Percentiles rank a stretch among this genome's conserved stretches.
These are phyloP conservation scores for Gouania willdenowi DNA, from an alignment of 2,797 vertebrate genomes.

Conservation along the genomic window DNA sequence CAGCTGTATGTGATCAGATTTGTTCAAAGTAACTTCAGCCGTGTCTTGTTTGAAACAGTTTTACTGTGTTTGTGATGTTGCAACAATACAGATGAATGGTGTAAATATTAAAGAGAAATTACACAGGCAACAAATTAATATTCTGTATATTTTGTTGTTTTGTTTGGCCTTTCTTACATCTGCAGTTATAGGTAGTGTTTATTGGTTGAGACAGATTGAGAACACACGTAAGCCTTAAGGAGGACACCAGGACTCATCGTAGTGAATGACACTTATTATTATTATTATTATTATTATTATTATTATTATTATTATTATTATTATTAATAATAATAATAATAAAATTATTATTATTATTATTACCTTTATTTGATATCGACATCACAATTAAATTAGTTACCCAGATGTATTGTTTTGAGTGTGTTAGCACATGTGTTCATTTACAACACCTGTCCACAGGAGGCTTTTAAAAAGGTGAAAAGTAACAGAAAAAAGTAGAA, in stretches of 20 bases:
- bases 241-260: not conserved
- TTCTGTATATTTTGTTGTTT: constrained; percentile 13
- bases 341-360: too few relatives aligned
- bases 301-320: too few relatives aligned
- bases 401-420: too few relatives aligned
- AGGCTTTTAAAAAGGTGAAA: too few relatives aligned
- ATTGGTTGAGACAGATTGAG: constrained; percentile 12
- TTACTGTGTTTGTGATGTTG: constrained; percentile 59
- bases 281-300: too few relatives aligned
- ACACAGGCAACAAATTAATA: constrained; percentile 40
- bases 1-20: constrained; percentile 44
- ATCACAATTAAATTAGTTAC: too few relatives aligned
- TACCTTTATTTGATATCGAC: too few relatives aligned
- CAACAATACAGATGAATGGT: constrained; percentile 48
- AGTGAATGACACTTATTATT: constrained; percentile 46
- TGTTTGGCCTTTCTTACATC: constrained; percentile 1
- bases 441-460: too few relatives aligned
- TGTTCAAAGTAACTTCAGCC: constrained; percentile 50
- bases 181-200: too few relatives aligned
- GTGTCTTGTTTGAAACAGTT: constrained; percentile 37
- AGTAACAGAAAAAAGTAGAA: too few relatives aligned
- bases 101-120: constrained; percentile 46
- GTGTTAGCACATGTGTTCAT: too few relatives aligned
- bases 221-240: constrained; percentile 2
- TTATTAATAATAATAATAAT: too few relatives aligned